A percentile compares a stretch with the other conserved stretches of the same genome.
Conservation (phyloP, 2,888 invertebrate genomes). For the Apodemia zela region DNA sequence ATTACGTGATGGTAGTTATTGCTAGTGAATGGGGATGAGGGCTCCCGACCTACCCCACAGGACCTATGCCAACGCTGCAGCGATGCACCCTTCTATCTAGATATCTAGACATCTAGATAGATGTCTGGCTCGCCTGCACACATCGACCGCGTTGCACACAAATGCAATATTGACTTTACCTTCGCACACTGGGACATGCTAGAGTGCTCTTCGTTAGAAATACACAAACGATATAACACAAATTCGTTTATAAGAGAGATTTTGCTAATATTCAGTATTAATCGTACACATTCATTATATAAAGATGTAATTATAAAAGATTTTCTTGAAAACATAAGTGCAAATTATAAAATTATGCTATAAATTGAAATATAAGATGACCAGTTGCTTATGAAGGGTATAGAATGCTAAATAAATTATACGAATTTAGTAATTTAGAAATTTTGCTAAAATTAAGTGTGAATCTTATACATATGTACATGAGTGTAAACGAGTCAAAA, state of each 20-base stretch:
- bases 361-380: too few species aligned
- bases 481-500: too few species aligned
- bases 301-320: too few species aligned
- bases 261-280: not conserved
- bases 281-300: not conserved
- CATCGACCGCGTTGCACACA: slow-evolving; percentile 25
- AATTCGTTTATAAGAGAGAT: not conserved
- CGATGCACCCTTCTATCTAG: slow-evolving; percentile 55
- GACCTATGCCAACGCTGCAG: slow-evolving; percentile 72
- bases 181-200: not conserved
- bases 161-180: slow-evolving; percentile 21
- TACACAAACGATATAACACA: not conserved
- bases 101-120: slow-evolving; percentile 57
- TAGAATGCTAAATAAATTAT: too few species aligned
- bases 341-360: too few species aligned
- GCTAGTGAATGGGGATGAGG: slow-evolving; percentile 35
- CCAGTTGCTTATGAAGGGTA: too few species aligned
- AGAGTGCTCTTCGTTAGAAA: slow-evolving; percentile 13
- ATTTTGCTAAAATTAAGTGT: too few species aligned
- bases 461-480: too few species aligned
- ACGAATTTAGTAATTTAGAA: too few species aligned
- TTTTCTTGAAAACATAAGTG: too few species aligned
- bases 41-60: slow-evolving; percentile 53
- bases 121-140: slow-evolving; percentile 41
- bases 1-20: slow-evolving; percentile 53